Percentiles rank a stretch among this genome's conserved stretches.
These are phyloP conservation scores for Elysia crispata DNA, from an alignment of 2,888 invertebrate species.

Conservation along the genomic window DNA sequence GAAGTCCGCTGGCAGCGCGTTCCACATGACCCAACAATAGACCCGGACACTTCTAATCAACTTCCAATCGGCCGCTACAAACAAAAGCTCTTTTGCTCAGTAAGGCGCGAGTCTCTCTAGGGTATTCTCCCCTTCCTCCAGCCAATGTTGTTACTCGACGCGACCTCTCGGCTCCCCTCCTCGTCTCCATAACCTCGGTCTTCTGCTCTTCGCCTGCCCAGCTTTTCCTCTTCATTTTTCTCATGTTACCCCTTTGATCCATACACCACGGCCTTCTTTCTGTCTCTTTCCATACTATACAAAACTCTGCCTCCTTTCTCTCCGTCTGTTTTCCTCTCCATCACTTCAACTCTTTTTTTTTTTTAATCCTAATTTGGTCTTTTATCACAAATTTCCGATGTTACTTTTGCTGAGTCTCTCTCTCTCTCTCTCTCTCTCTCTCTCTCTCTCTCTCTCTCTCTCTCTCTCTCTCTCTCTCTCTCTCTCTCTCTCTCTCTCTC, in stretches of 20 bases:
- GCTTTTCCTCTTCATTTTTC: neutral
- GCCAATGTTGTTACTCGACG: neutral
- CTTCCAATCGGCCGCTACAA: slow-evolving; percentile 53
- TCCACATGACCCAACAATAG: slow-evolving; percentile 44
- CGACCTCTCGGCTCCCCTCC: neutral
- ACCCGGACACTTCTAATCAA: slow-evolving; percentile 51
- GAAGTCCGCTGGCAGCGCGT: neutral
- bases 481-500: neutral
- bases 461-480: neutral
- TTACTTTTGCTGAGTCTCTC: neutral
- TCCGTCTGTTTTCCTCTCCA: neutral
- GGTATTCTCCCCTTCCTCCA: neutral
- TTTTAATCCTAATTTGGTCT: neutral
- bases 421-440: neutral
- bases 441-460: neutral
- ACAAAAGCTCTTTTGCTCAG: slow-evolving; percentile 53
- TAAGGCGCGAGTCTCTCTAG: slow-evolving; percentile 42
- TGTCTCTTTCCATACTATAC: slow-evolving; percentile 5
- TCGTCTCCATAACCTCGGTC: neutral
- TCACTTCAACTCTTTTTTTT: neutral
- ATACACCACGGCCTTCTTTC: neutral
- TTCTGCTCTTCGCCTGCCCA: neutral
- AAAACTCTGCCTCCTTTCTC: neutral
- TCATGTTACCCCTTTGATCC: neutral
- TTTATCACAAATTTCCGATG: neutral